phyloP scores from a whole-genome alignment of 2,888 invertebrate genomes.

The Rhingia campestris region DNA sequence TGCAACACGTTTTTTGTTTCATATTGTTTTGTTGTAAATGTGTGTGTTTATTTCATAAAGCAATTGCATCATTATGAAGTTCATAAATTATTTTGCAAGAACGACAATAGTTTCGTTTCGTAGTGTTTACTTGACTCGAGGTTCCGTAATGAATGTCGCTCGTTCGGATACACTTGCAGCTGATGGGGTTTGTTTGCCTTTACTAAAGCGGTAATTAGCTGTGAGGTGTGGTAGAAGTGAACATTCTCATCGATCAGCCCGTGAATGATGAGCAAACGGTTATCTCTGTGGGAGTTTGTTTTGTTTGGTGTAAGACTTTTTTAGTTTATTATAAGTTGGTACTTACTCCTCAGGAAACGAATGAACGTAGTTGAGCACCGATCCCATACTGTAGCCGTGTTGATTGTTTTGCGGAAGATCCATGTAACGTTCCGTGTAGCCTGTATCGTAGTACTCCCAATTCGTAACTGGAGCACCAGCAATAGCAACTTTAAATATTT shows the following conservation, averaged over 20 bases:
- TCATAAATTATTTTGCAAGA: slow-evolving; percentile 92
- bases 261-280: slow-evolving; percentile 96
- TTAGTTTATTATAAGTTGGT: not conserved
- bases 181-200: slow-evolving; percentile 98
- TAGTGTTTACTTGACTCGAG: slow-evolving; percentile 98
- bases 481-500: slow-evolving; percentile 96
- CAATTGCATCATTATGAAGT: slow-evolving; percentile 74
- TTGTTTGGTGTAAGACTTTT: not conserved
- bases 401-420: slow-evolving; percentile 90
- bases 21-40: slow-evolving; percentile 10
- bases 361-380: slow-evolving; percentile 92
- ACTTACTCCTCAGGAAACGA: slow-evolving; percentile 95
- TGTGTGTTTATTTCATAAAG: slow-evolving; percentile 20
- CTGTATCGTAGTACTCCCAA: slow-evolving; percentile 99
- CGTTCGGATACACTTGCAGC: slow-evolving; percentile 97
- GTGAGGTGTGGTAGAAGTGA: slow-evolving; percentile 97
- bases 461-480: slow-evolving; percentile 99
- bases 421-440: slow-evolving; percentile 99
- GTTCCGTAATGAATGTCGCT: slow-evolving; percentile 96
- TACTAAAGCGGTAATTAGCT: slow-evolving; percentile 93
- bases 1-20: slow-evolving; percentile 61
- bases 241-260: slow-evolving; percentile 99
- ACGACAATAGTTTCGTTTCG: slow-evolving; percentile 96
- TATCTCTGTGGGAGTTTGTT: slow-evolving; percentile 85
- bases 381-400: slow-evolving; percentile 91